Evolutionary conservation across 2,113 vertebrate genomes (phyloP), one percentile per base, ranked within the genome.

Genomic region (Dromas ardeola): DNA sequence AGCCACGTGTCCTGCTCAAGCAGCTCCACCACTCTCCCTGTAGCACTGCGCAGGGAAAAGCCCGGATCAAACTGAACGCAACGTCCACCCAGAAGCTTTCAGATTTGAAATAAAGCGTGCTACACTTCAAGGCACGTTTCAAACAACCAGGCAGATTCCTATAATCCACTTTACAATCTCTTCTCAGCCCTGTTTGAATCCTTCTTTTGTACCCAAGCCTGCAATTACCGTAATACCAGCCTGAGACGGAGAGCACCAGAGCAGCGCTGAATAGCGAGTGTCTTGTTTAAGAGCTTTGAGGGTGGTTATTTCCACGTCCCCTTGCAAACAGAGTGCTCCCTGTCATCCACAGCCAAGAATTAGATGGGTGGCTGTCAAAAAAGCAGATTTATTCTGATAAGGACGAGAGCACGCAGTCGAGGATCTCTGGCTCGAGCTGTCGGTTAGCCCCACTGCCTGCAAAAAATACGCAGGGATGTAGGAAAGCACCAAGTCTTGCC

Each of bases 61-160:
- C 15, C 49, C 0, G 0, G 14, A 63, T 62, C 62, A 36, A 49
- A 40, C 52, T 11, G 18, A 78, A 17, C 43, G 38, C 23, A 47
- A 19, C 2, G 5, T 15, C 14, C 45, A 66, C 30, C 36, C 55
- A 56, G 56, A 36, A 81, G 55, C 3, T 3, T 76, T 85, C 55
- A 53, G 34, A 29, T 26, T 38, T 10, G 21, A 93, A 85, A 45
- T 23, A 38, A 0, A 1, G 56, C 0, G 16, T 53, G 61, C 15
- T 34, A 13, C 61, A 11, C 26, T 70, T 78, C 40, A 71, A 79
- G 70, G 45, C 45, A 45, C 29, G 6, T 61, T 87, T 85, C 61
- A 95, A 87, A 71, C 16, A 78, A 74, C 56, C 23, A 53, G n/a
- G 70, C 43, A 49, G 79, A 49, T 70, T 88, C 78, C 86, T 79